Percentiles rank a stretch among this genome's conserved stretches.
phyloP scores from a whole-genome alignment of 2,888 invertebrate genomes.

The Poecilus cupreus region DNA sequence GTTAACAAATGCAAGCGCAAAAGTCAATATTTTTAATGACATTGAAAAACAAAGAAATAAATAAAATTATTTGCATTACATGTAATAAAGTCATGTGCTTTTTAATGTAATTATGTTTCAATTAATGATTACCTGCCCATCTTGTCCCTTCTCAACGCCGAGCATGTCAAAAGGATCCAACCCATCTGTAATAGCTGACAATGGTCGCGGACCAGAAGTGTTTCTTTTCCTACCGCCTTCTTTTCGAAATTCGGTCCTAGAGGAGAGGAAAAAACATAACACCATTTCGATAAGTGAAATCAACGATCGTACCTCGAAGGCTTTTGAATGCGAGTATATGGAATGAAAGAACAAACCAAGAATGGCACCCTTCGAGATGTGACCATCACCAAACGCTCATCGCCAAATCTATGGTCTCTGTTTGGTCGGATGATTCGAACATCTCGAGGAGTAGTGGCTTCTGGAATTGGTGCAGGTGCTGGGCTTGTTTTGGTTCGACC shows the following conservation, averaged over 20 bases:
- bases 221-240: conserved; percentile 86
- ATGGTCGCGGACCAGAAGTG: conserved; percentile 86
- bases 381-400: conserved; percentile 89
- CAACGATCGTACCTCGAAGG: conserved; percentile 61
- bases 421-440: conserved; percentile 77
- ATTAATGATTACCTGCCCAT: conserved; percentile 90
- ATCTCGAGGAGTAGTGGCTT: conserved; percentile 73
- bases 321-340: conserved; percentile 77
- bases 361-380: conserved; percentile 87
- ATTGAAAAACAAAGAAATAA: conserved; percentile 59
- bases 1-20: too few species aligned
- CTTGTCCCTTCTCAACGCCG: conserved; percentile 86
- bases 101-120: too few species aligned
- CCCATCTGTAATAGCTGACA: conserved; percentile 88
- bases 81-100: too few species aligned
- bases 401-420: conserved; percentile 82
- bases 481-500: conserved; percentile 67
- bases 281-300: not conserved
- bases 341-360: conserved; percentile 90
- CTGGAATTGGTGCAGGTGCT: conserved; percentile 74
- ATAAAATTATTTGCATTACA: not conserved
- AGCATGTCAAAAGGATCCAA: conserved; percentile 90
- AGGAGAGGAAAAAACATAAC: conserved; percentile 27
- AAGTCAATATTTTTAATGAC: too few species aligned
- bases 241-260: conserved; percentile 80